A percentile compares a stretch with the other conserved stretches of the same genome.
Conservation (phyloP, 2,797 vertebrate species). For the Malacoraja senta region DNA sequence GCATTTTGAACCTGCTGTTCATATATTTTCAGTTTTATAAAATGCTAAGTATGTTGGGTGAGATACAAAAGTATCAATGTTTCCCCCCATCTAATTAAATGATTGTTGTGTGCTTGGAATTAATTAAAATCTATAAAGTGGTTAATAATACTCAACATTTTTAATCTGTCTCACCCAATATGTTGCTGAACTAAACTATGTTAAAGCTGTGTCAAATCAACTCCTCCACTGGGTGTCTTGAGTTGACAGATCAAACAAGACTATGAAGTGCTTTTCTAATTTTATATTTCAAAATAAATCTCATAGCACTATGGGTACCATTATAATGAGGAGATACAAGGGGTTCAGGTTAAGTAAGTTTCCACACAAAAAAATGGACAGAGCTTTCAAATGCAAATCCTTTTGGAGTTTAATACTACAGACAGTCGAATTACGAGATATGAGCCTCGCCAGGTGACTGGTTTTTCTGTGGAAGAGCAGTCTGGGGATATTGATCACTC, state of each 20-base stretch:
- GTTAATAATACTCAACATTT: slow-evolving; percentile 16
- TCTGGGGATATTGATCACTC: no score
- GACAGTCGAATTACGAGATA: no score
- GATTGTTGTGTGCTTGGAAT: neutral
- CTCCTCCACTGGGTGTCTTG: neutral
- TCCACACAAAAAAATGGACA: no score
- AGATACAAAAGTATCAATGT: neutral
- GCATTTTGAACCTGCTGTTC: neutral
- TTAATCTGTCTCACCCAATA: neutral
- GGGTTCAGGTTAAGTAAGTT: no score
- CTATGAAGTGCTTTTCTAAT: neutral
- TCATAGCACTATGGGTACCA: no score
- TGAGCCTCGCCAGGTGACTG: no score
- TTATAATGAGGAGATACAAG: no score
- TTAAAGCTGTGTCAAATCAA: neutral
- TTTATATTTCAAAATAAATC: neutral
- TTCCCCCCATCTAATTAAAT: neutral
- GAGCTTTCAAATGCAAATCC: no score
- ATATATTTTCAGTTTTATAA: neutral
- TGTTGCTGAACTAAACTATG: neutral
- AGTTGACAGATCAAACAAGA: neutral
- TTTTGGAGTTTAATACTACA: no score
- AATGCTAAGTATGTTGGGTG: neutral
- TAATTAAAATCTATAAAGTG: neutral
- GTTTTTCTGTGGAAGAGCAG: no score